Conservation (phyloP, 2,113 vertebrate species). For the Oxygymnocypris stewartii region DNA sequence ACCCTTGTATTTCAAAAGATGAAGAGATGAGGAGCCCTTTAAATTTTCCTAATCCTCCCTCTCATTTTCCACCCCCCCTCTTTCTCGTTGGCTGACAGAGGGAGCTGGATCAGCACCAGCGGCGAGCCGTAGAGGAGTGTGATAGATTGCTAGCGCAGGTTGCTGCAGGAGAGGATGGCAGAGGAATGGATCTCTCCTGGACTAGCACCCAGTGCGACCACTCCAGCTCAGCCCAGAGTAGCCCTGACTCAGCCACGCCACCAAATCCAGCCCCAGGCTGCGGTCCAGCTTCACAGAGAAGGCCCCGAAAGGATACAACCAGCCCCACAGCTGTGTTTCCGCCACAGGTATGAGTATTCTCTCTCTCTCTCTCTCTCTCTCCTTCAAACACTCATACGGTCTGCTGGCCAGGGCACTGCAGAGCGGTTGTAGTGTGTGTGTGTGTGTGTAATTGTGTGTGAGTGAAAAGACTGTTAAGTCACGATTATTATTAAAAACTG, state of each 20-base stretch:
- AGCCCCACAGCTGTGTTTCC: conserved; percentile 60
- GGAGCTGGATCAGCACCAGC: conserved; percentile 82
- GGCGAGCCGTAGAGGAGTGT: conserved; percentile 61
- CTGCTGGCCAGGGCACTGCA: conserved; percentile 52
- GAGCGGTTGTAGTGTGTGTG: background rate
- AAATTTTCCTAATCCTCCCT: background rate
- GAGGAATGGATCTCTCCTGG: conserved; percentile 86
- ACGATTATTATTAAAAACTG: background rate
- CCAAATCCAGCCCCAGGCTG: conserved; percentile 56
- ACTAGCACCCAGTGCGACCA: conserved; percentile 83
- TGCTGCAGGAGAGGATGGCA: conserved; percentile 82
- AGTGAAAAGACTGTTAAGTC: background rate
- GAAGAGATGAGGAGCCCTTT: background rate
- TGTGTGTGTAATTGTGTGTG: conserved; percentile 34
- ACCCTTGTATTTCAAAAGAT: background rate
- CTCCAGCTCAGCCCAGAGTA: conserved; percentile 67
- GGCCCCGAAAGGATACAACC: conserved; percentile 42
- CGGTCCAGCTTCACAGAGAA: conserved; percentile 49
- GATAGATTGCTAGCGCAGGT: conserved; percentile 65
- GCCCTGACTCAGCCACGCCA: conserved; percentile 53
- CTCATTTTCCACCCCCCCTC: conserved; percentile 10
- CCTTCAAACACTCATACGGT: conserved; percentile 25
- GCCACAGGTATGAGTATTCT: conserved; percentile 64
- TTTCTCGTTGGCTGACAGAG: conserved; percentile 34
- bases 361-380: conserved; percentile 29